Percentiles rank a stretch among this genome's conserved stretches.
Conservation (phyloP, 2,113 vertebrate genomes). For the Oncorhynchus keta region DNA sequence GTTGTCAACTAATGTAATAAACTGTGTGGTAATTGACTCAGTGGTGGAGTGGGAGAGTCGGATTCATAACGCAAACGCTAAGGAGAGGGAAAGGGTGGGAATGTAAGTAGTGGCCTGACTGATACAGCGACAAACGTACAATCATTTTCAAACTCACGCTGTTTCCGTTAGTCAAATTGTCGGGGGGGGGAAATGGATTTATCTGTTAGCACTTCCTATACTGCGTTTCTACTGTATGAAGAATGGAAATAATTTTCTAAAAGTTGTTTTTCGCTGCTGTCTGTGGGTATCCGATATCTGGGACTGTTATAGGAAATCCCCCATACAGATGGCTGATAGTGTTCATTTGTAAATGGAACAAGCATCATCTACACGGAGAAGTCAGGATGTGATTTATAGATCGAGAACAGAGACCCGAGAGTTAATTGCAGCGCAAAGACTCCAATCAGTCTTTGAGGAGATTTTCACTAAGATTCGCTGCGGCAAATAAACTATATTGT, state of each 20-base stretch:
- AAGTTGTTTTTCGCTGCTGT: conserved; percentile 62
- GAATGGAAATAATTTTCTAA: conserved; percentile 76
- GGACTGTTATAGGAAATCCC: conserved; percentile 63
- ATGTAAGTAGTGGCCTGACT: conserved; percentile 40
- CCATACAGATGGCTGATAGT: conserved; percentile 87
- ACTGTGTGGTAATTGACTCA: background rate
- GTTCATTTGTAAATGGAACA: conserved; percentile 90
- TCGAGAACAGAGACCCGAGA: conserved; percentile 62
- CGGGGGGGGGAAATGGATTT: conserved; percentile 52
- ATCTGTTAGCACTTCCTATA: conserved; percentile 30
- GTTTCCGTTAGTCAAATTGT: conserved; percentile 53
- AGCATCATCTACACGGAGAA: conserved; percentile 86
- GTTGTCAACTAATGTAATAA: conserved; percentile 38
- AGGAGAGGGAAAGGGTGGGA: conserved; percentile 13
- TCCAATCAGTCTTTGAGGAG: conserved; percentile 76
- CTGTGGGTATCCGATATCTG: conserved; percentile 66
- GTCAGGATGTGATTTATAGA: conserved; percentile 96
- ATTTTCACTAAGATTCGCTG: conserved; percentile 59
- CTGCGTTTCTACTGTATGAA: conserved; percentile 45
- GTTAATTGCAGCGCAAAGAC: conserved; percentile 76
- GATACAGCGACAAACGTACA: conserved; percentile 50
- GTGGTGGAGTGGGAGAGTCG: background rate
- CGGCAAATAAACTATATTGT: conserved; percentile 26
- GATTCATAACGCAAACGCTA: background rate
- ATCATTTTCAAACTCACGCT: conserved; percentile 45